phyloP scores from a whole-genome alignment of 2,888 invertebrate species.

The Scaptomyza polygonia region DNA sequence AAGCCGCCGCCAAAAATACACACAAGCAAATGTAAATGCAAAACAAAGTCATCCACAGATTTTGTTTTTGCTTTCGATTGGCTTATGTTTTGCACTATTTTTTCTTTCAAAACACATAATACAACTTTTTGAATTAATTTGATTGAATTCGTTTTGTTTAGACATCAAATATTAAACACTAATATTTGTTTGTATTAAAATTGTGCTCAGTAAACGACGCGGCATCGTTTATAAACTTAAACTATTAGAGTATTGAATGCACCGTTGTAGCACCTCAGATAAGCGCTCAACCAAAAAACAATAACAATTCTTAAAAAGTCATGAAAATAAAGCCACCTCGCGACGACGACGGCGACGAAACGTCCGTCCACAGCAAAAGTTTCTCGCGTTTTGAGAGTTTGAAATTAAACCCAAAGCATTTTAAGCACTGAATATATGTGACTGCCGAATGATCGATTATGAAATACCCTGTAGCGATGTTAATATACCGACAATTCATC shows the following conservation, averaged over 20 bases:
- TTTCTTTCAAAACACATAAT: conserved; percentile 11
- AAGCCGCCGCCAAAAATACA: conserved; percentile 50
- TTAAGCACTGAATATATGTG: conserved; percentile 9
- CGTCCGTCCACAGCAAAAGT: conserved; percentile 61
- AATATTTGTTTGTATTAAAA: neutral
- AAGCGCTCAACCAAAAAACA: conserved; percentile 34
- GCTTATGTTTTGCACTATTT: conserved; percentile 27
- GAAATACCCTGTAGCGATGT: conserved; percentile 28
- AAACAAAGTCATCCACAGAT: conserved; percentile 34
- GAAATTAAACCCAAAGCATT: conserved; percentile 32
- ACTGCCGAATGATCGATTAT: neutral
- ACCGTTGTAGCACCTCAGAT: conserved; percentile 36
- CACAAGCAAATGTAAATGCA: conserved; percentile 40
- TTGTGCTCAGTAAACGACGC: neutral
- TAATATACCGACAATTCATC: too few species aligned
- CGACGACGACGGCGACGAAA: conserved; percentile 48
- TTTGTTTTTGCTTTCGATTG: conserved; percentile 19
- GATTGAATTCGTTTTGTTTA: neutral
- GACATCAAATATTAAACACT: conserved; percentile 11
- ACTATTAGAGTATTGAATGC: conserved; percentile 15
- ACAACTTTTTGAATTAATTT: conserved; percentile 11
- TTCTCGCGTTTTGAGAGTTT: conserved; percentile 57
- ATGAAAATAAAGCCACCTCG: conserved; percentile 44
- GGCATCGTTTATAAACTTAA: conserved; percentile 1
- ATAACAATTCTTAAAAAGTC: conserved; percentile 50